Base-by-base conservation (phyloP, 2,888 invertebrate species). In the Drosophila anceps region DNA sequence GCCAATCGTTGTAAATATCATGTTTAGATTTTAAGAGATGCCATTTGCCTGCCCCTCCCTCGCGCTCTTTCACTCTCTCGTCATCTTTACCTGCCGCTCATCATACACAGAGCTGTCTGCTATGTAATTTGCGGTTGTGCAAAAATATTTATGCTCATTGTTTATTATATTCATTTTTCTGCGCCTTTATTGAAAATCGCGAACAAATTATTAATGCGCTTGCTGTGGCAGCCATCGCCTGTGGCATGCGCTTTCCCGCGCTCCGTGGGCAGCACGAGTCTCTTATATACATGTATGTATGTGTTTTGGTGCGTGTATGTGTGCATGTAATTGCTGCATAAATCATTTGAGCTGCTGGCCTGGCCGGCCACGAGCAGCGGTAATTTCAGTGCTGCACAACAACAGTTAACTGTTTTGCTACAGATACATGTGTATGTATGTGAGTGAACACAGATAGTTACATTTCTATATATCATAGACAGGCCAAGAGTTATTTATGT, bases 121-220 rank as follows among this genome's bases (percentile, higher is more conserved):
- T 80, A 75, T 82, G 78, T 78, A 74, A 83, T 83, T 83, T 81
- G 72, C 83, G 70, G 39, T 44, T 62, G 55, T 54, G 65, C 63
- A 72, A 71, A 71, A 86, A 84, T 84, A 84, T 86, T 84, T 84
- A 84, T 84, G 84, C 76, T 82, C 80, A 86, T 84, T 84, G 87
- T 78, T 84, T 84, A 82, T 84, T 82, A 80, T 76, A 69, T 79
- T 73, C 70, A 78, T 62, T 62, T 51, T 39, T 37, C 59, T 37
- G 65, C 66, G 64, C 61, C 69, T n/a, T n/a, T 78, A 75, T 85
- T 85, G 81, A 79, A 84, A 84, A 85, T 79, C n/a, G 74, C 75
- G 79, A 76, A 76, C 83, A 83, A 85, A 82, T 87, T 86, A 84
- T 84, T 69, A 80, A 86, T 82, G 72, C 78, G 64, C 67, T 55